Base-by-base conservation (phyloP, 2,888 invertebrate genomes). In the Philonicus albiceps region DNA sequence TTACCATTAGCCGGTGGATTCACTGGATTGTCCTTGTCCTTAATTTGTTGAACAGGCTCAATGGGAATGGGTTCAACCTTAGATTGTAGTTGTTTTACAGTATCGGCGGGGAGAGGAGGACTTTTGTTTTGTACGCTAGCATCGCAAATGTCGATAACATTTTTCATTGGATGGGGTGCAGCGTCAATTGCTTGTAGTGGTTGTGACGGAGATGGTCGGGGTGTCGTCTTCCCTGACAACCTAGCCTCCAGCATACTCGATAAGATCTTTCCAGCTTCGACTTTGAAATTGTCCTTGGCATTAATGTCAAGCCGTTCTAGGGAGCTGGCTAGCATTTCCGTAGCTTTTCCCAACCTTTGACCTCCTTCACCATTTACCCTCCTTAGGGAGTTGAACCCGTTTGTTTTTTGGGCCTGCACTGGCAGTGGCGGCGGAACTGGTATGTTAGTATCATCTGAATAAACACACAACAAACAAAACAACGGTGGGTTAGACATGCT, bases 221-320 rank as follows among this genome's bases (percentile, higher is more conserved):
- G n/a, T 78, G 43, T 2, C 73, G 87, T 13, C 87, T 88, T 7
- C 81, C 88, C 75, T 73, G 88, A 27, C 86, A 92, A 78, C 16
- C 92, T 90, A 0, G 91, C 90, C 87, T 92, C 92, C 86, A 92
- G 86, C 92, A 92, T 92, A 81, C 89, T 91, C n/a, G 92, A 91
- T 16, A 92, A 90, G 19, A 92, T 91, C 87, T 92, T 92, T 6
- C 92, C 91, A 8, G 92, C 92, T 86, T 92, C 91, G 30, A 90
- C 89, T 90, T 91, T 91, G 43, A 92, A 92, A 49, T 91, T 91
- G 34, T 90, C 90, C 55, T 91, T 90, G 13, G 91, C 89, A 22
- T 90, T 90, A 88, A 90, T 90, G 75, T 91, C 90, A 5, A 92
- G 90, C 87, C 90, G 90, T 40, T 91, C 90, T 78, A 92, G 89